These are phyloP conservation scores for Himalopsyche tibetana DNA, from an alignment of 2,888 invertebrate genomes.

Conservation along the genomic window DNA sequence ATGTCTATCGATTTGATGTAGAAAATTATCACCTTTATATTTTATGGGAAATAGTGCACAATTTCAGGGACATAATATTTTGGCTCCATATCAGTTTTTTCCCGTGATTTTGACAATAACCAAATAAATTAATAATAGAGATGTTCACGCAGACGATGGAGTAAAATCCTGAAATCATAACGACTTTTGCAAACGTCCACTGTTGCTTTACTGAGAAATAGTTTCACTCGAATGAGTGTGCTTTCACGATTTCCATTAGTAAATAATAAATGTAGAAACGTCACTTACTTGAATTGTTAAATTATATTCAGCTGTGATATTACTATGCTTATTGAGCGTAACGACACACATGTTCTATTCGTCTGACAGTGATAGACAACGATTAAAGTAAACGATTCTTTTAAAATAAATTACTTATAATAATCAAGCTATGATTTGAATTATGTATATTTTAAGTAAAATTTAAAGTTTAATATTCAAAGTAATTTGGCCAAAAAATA, in stretches of 20 bases:
- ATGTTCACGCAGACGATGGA: no score
- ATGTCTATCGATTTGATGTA: no score
- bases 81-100: no score
- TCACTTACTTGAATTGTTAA: constrained; percentile 28
- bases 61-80: no score
- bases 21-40: no score
- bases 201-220: constrained; percentile 39
- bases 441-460: no score
- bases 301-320: constrained; percentile 39
- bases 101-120: no score
- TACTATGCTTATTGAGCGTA: constrained; percentile 14
- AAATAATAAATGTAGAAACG: constrained; percentile 38
- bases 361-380: neutral
- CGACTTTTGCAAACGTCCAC: constrained; percentile 44
- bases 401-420: neutral
- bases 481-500: no score
- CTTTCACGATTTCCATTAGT: constrained; percentile 51
- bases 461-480: no score
- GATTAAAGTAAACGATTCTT: neutral
- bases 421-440: no score
- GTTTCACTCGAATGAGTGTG: constrained; percentile 37
- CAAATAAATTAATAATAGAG: no score
- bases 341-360: neutral
- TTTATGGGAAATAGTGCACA: no score
- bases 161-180: neutral